Evolutionary conservation across 2,113 vertebrate genomes (phyloP).

Genomic region (Oryzias celebensis): DNA sequence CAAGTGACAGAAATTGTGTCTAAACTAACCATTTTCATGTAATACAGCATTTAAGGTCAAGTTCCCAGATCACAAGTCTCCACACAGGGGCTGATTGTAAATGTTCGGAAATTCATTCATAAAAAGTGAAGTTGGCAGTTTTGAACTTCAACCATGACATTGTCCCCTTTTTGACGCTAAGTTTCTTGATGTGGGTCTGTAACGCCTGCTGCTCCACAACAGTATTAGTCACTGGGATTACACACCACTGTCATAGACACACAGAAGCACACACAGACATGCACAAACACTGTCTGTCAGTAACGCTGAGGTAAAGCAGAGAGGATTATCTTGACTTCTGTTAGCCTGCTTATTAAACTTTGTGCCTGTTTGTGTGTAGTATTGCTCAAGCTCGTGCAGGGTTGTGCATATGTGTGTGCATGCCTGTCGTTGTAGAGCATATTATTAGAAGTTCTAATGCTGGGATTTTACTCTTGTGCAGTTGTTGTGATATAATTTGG

Average conservation of each 20-base stretch:
- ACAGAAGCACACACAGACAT: conserved; percentile 31
- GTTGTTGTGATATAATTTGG: conserved; percentile 13
- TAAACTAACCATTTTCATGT: background rate
- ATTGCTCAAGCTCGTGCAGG: background rate
- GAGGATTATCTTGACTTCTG: conserved; percentile 58
- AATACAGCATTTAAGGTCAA: background rate
- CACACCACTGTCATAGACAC: conserved; percentile 32
- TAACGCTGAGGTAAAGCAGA: conserved; percentile 52
- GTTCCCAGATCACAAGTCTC: background rate
- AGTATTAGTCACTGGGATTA: conserved; percentile 60
- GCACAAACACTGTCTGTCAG: conserved; percentile 46
- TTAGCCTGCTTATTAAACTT: conserved; percentile 51
- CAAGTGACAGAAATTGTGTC: too few species aligned
- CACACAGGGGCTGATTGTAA: background rate
- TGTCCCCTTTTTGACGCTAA: conserved; percentile 3
- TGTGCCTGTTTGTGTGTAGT: background rate
- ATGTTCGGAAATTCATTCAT: background rate
- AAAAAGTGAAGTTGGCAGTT: background rate
- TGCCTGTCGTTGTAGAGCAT: conserved; percentile 30
- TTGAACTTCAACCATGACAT: conserved; percentile 27
- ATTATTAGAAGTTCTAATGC: conserved; percentile 35
- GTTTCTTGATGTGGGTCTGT: conserved; percentile 43
- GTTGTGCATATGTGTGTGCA: conserved; percentile 5
- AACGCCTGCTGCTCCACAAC: conserved; percentile 43
- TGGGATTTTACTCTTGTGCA: conserved; percentile 23